These are phyloP conservation scores for Yoshiicerus persimilis DNA, from an alignment of 1,140 invertebrate species.

Conservation along the genomic window DNA sequence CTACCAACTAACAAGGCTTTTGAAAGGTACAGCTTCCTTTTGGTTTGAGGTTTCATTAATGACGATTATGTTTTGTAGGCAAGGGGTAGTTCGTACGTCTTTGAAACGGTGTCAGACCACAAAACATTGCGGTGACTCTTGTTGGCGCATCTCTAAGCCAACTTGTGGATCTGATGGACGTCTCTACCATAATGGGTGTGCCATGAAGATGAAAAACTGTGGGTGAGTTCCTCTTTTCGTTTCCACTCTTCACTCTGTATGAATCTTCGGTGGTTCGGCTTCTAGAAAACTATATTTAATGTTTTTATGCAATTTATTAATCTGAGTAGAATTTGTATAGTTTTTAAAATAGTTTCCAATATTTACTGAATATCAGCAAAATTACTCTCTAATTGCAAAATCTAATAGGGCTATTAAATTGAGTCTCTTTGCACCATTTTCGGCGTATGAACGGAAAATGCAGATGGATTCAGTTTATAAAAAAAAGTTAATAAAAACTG, in stretches of 20 bases:
- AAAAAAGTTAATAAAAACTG: no score
- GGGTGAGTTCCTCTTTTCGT: constrained; percentile 62
- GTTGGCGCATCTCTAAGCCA: constrained; percentile 82
- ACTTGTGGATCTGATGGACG: constrained; percentile 90
- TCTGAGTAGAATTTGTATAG: background rate
- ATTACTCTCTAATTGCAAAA: no score
- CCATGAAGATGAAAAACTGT: constrained; percentile 89
- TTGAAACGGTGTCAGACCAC: constrained; percentile 88
- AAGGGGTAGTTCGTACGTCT: constrained; percentile 69
- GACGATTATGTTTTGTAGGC: constrained; percentile 45
- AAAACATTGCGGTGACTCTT: constrained; percentile 84
- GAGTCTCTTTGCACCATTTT: no score
- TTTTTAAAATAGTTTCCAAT: no score
- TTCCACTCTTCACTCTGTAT: background rate
- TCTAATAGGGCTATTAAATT: no score
- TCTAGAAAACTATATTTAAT: background rate
- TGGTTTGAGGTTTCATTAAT: background rate
- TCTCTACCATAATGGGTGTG: constrained; percentile 79
- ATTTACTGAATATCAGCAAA: no score
- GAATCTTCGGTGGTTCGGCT: no score
- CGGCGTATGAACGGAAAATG: no score
- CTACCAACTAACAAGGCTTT: background rate
- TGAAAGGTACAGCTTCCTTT: constrained; percentile 41
- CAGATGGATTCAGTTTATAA: no score
- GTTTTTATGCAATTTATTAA: background rate